These are phyloP conservation scores for Nemapogon koenigi DNA, from an alignment of 2,888 invertebrate genomes.

Conservation along the genomic window DNA sequence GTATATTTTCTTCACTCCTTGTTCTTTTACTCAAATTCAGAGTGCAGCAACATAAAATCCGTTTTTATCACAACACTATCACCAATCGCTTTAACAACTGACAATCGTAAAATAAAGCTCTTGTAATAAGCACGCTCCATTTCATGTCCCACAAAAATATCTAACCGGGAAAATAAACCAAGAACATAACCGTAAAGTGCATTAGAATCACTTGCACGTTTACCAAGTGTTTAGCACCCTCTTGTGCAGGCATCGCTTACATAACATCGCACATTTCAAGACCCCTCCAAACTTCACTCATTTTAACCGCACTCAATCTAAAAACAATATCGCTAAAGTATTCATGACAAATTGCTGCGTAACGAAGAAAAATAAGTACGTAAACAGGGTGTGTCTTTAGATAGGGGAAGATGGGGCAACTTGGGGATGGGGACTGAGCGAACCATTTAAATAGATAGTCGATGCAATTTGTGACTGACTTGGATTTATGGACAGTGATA, in stretches of 20 bases:
- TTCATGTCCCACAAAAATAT: constrained; percentile 3
- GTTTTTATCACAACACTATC: too few relatives aligned
- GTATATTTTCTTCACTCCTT: too few relatives aligned
- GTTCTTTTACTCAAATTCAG: too few relatives aligned
- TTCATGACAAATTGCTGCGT: constrained; percentile 60
- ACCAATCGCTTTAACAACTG: too few relatives aligned
- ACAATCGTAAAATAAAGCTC: too few relatives aligned
- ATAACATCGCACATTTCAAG: constrained; percentile 2
- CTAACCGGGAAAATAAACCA: constrained; percentile 24
- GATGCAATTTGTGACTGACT: constrained; percentile 58
- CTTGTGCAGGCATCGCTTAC: constrained; percentile 12
- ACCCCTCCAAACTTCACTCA: constrained; percentile 9
- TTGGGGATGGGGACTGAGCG: not conserved
- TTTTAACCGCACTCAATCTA: constrained; percentile 45
- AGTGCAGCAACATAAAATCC: too few relatives aligned
- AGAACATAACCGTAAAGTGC: constrained; percentile 21
- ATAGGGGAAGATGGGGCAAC: not conserved
- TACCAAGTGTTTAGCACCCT: constrained; percentile 15
- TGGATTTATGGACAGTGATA: constrained; percentile 55
- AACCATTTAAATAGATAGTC: constrained; percentile 27
- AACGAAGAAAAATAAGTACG: constrained; percentile 62
- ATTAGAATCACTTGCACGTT: constrained; percentile 27
- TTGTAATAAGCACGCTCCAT: not conserved
- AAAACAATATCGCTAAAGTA: constrained; percentile 63
- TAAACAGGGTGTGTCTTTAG: constrained; percentile 49